Conservation (phyloP, 2,797 vertebrate genomes). For the Schizothorax lantsangensis region DNA sequence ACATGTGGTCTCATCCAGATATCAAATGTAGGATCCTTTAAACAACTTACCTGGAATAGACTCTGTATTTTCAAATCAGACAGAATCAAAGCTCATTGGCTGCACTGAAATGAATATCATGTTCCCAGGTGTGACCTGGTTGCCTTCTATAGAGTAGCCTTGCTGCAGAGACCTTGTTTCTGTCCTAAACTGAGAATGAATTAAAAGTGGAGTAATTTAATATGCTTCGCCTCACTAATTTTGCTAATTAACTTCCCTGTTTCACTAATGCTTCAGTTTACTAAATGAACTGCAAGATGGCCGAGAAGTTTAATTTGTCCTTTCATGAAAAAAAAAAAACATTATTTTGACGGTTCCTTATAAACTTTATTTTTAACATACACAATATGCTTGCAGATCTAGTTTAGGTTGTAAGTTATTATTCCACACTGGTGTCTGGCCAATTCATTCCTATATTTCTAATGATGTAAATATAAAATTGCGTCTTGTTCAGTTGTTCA, state of each 20-base stretch:
- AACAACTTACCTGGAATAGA: neutral
- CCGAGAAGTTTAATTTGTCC: neutral
- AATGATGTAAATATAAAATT: neutral
- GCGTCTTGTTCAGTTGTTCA: neutral
- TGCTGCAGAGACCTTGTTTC: conserved; percentile 37
- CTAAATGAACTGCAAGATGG: neutral
- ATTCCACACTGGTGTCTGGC: neutral
- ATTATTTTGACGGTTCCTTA: neutral
- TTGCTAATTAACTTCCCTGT: conserved; percentile 36
- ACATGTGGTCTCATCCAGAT: neutral
- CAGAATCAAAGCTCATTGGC: conserved; percentile 19
- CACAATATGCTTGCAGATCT: neutral
- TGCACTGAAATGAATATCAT: neutral
- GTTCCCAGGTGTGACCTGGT: conserved; percentile 33
- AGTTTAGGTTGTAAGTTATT: neutral
- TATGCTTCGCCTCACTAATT: conserved; percentile 17
- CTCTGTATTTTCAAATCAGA: conserved; percentile 27
- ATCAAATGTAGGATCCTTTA: neutral
- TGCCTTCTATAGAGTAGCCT: conserved; percentile 22
- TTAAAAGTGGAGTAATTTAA: conserved; percentile 12
- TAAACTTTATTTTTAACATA: neutral
- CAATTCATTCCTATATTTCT: no score
- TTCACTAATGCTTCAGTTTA: conserved; percentile 25
- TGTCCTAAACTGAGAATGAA: conserved; percentile 8
- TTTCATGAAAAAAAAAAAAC: neutral